Conservation (phyloP, 2,113 vertebrate genomes). For the Gallinago undulata region DNA sequence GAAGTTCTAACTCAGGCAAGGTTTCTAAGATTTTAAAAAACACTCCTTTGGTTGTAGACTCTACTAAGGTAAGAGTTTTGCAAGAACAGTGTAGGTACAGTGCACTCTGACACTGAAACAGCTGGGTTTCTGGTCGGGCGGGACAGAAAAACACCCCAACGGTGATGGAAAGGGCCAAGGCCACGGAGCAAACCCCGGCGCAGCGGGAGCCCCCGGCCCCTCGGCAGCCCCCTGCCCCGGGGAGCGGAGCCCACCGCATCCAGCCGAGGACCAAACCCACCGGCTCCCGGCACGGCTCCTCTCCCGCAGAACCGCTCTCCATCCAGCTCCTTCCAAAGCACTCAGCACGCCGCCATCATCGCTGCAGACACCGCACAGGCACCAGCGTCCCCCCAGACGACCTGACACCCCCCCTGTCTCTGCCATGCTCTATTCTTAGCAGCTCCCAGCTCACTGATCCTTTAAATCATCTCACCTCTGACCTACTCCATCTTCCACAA, state of each 20-base stretch:
- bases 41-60: too few relatives aligned
- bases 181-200: too few relatives aligned
- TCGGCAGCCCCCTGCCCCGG: accelerated
- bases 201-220: background rate
- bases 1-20: background rate
- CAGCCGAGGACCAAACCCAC: background rate
- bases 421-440: background rate
- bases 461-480: background rate
- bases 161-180: background rate
- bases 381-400: background rate
- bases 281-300: background rate
- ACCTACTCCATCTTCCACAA: background rate
- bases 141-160: background rate
- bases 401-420: background rate
- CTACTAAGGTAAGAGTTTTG: background rate
- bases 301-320: background rate
- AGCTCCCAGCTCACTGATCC: background rate
- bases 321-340: background rate
- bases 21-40: background rate
- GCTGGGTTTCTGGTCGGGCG: background rate
- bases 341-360: background rate
- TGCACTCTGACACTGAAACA: background rate
- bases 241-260: accelerated
- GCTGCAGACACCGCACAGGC: accelerated
- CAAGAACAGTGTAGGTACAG: too few relatives aligned